phyloP scores from a whole-genome alignment of 2,888 invertebrate species.

The Xiphydria camelus region DNA sequence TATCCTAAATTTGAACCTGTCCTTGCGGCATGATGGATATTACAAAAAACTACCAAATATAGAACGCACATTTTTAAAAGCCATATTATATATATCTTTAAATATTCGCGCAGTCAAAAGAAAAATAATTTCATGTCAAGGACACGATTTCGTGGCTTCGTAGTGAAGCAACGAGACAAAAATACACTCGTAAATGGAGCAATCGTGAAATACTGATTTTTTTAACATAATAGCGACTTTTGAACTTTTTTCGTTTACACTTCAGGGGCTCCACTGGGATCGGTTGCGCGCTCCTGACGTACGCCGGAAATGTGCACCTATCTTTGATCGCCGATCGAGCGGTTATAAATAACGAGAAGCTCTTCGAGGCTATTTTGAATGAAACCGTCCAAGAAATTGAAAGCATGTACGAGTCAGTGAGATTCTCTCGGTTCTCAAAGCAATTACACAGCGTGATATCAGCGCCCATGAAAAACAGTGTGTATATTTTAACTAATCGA shows the following conservation, averaged over 20 bases:
- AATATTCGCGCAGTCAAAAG: too few species aligned
- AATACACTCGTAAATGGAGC: too few species aligned
- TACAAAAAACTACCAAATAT: too few species aligned
- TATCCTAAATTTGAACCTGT: too few species aligned
- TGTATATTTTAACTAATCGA: too few species aligned
- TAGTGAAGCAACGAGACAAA: too few species aligned
- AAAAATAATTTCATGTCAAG: too few species aligned
- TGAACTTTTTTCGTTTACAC: background rate
- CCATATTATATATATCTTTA: background rate
- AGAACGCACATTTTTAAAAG: background rate
- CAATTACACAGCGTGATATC: conserved; percentile 18
- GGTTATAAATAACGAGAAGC: conserved; percentile 51
- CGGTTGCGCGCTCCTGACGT: conserved; percentile 60
- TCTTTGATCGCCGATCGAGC: conserved; percentile 59
- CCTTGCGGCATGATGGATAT: too few species aligned
- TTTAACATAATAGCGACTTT: too few species aligned
- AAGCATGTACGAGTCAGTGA: conserved; percentile 40
- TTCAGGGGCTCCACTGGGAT: conserved; percentile 52
- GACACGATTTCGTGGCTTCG: too few species aligned
- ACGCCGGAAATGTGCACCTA: conserved; percentile 59
- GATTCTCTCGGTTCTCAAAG: conserved; percentile 28
- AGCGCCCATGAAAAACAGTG: conserved; percentile 37
- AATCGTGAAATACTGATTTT: background rate
- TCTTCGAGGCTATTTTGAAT: conserved; percentile 55
- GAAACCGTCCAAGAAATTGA: conserved; percentile 57